phyloP scores from a whole-genome alignment of 2,888 invertebrate genomes.

The Sepiola atlantica region DNA sequence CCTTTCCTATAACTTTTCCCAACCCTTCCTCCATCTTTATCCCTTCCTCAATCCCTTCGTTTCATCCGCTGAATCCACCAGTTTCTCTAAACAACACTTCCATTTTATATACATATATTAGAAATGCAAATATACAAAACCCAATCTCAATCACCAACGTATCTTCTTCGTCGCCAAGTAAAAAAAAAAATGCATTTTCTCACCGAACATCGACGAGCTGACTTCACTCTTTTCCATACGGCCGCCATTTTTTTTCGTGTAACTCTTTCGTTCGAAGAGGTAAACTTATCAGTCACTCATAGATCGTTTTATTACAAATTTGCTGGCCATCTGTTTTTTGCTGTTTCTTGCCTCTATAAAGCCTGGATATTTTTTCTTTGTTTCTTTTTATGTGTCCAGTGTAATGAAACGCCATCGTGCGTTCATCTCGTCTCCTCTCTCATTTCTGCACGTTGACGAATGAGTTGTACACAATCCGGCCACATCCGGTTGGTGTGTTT shows the following conservation, averaged over 20 bases:
- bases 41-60: neutral
- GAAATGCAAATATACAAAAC: neutral
- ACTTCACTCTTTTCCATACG: neutral
- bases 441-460: neutral
- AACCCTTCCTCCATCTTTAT: neutral
- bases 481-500: neutral
- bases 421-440: neutral
- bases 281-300: neutral
- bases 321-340: neutral
- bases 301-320: neutral
- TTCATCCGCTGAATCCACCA: neutral
- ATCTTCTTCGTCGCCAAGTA: neutral
- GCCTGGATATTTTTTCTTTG: no score
- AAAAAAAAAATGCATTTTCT: neutral
- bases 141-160: neutral
- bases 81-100: neutral
- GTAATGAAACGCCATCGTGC: neutral
- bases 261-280: neutral
- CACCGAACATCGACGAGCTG: neutral
- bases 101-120: conserved; percentile 8
- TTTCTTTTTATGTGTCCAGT: neutral
- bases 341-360: neutral
- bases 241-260: neutral
- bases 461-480: neutral
- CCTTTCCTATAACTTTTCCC: neutral